Evolutionary conservation across 2,113 vertebrate genomes (phyloP), one percentile per base, ranked within the genome.

Genomic region (Chaetodon auriga): DNA sequence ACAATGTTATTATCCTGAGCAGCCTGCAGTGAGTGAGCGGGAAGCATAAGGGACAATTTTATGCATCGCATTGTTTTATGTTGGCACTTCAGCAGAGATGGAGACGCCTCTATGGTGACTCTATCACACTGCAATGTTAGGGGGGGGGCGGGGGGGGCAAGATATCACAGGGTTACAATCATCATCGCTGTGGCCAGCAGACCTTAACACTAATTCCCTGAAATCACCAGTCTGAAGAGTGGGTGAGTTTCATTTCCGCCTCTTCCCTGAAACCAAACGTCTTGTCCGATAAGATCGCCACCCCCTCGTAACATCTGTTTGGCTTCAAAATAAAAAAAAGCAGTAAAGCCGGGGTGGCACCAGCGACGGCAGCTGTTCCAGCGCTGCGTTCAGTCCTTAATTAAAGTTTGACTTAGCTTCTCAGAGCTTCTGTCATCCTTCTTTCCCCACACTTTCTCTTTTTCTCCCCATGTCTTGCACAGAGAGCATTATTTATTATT

Each of bases 261-360:
- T 66, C 71, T 89, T 87, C 85, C 70, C 75, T 71, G 68, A 92
- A 91, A 89, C 49, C 72, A 64, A 83, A 78, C 58, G 72, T 84
- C 73, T 81, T 6, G 43, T 85, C 80, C 51, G 74, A 84, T 91
- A 75, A 90, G 85, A 75, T 88, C 55, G 2, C 88, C 83, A 64
- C 84, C 84, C 87, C 88, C 76, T 88, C 41, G 18, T 68, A 91
- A 93, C 93, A 93, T 93, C 91, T 93, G 91, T 87, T 92, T 84
- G 82, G 87, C 54, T 88, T 87, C 54, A 11, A 60, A 89, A 87
- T 77, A 77, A 86, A 84, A 57, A 57, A 85, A 89, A 85, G 76
- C 80, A 13, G 38, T 85, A 84, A 91, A 92, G 83, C 85, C 36
- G 0, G 84, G 82, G 88, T 75, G 82, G 87, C 45, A 69, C 58